phyloP scores from a whole-genome alignment of 2,888 invertebrate genomes.

The Cerastis rubricosa region DNA sequence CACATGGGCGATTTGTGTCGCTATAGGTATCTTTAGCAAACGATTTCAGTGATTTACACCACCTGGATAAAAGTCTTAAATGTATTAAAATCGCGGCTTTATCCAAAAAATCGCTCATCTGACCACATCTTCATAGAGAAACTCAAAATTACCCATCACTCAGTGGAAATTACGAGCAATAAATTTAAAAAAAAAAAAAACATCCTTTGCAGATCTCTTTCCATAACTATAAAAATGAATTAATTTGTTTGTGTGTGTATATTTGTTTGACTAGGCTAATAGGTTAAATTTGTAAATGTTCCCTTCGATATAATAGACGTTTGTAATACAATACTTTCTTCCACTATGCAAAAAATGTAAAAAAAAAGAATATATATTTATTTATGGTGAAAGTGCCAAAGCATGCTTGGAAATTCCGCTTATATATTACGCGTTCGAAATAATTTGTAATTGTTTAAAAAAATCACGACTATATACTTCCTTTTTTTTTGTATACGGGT shows the following conservation, averaged over 20 bases:
- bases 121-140: conserved; percentile 36
- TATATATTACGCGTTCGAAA: conserved; percentile 61
- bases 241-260: conserved; percentile 86
- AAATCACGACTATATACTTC: conserved; percentile 51
- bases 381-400: conserved; percentile 85
- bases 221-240: conserved; percentile 68
- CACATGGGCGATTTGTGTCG: conserved; percentile 27
- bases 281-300: conserved; percentile 88
- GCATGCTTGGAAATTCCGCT: conserved; percentile 72
- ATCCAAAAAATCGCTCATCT: conserved; percentile 14
- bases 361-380: conserved; percentile 69
- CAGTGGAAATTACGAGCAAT: conserved; percentile 47
- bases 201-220: conserved; percentile 79
- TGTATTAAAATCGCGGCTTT: not conserved
- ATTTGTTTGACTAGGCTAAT: conserved; percentile 87
- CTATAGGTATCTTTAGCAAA: not conserved
- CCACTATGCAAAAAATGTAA: conserved; percentile 68
- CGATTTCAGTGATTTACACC: not conserved
- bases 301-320: conserved; percentile 69
- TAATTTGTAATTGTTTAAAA: conserved; percentile 61
- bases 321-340: conserved; percentile 71
- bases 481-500: conserved; percentile 57
- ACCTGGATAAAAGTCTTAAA: not conserved
- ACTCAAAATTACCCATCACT: conserved; percentile 39
- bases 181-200: conserved; percentile 64